Conservation (phyloP, 2,888 invertebrate species). For the Chrysomela aeneicollis region DNA sequence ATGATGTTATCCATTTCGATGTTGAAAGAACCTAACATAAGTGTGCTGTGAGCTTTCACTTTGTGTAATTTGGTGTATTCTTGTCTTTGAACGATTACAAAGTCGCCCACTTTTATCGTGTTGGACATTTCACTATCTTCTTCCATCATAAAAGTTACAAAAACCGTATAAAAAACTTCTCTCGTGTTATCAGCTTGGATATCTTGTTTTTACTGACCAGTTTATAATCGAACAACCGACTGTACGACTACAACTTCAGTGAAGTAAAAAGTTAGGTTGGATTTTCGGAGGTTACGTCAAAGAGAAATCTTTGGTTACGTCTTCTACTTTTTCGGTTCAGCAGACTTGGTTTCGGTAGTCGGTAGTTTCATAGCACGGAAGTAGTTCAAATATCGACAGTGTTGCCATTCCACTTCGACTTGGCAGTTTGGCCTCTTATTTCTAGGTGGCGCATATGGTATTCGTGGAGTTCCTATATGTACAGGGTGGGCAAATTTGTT, state of each 20-base stretch:
- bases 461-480: too few species aligned
- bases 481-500: background rate
- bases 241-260: too few species aligned
- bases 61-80: constrained; percentile 81
- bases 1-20: constrained; percentile 73
- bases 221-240: too few species aligned
- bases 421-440: too few species aligned
- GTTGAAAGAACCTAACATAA: constrained; percentile 74
- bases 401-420: background rate
- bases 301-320: too few species aligned
- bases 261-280: background rate
- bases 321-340: background rate
- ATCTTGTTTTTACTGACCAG: background rate
- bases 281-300: background rate
- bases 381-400: too few species aligned
- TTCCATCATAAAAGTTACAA: constrained; percentile 22
- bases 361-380: too few species aligned
- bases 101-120: constrained; percentile 72
- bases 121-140: constrained; percentile 30
- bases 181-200: background rate
- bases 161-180: constrained; percentile 5
- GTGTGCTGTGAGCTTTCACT: constrained; percentile 69
- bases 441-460: too few species aligned
- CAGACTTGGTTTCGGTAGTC: too few species aligned
- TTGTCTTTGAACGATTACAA: constrained; percentile 79